Evolutionary conservation across 2,888 invertebrate species (phyloP).

Genomic region (Venustoraphidia nigricollis): DNA sequence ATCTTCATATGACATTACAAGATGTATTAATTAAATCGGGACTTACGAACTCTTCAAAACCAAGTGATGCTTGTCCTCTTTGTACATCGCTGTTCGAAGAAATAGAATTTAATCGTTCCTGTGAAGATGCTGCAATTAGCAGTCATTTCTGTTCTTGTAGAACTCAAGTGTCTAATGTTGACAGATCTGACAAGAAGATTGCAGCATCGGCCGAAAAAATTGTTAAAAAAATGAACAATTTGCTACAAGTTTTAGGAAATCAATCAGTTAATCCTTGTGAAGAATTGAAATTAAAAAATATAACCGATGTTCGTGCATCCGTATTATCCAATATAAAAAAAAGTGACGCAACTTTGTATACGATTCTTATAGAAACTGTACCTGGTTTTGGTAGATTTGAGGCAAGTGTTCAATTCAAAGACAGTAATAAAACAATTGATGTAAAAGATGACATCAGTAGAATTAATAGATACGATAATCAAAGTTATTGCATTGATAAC

Average conservation of each 20-base stretch:
- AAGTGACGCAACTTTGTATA: constrained; percentile 32
- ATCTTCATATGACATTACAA: constrained; percentile 54
- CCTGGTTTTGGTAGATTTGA: constrained; percentile 57
- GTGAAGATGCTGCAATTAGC: constrained; percentile 47
- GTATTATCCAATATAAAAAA: constrained; percentile 10
- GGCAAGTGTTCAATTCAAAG: constrained; percentile 37
- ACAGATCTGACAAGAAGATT: constrained; percentile 33
- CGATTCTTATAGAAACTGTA: constrained; percentile 48
- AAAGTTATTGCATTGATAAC: constrained; percentile 36
- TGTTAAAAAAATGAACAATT: constrained; percentile 24
- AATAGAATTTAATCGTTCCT: constrained; percentile 44
- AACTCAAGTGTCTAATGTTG: constrained; percentile 30
- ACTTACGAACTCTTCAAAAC: constrained; percentile 17
- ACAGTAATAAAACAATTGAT: constrained; percentile 22
- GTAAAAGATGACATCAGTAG: constrained; percentile 45
- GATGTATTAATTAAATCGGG: constrained; percentile 41
- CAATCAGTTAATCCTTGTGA: constrained; percentile 29
- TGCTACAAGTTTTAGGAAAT: constrained; percentile 18
- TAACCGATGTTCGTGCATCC: constrained; percentile 24
- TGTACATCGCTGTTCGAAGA: constrained; percentile 48
- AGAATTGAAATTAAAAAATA: constrained; percentile 32
- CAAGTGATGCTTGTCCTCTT: constrained; percentile 40
- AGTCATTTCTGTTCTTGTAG: constrained; percentile 68
- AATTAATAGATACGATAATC: constrained; percentile 33
- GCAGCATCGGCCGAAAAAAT: constrained; percentile 30